Evolutionary conservation across 2,888 invertebrate genomes (phyloP).

Genomic region (Pollenia griseotomentosa): DNA sequence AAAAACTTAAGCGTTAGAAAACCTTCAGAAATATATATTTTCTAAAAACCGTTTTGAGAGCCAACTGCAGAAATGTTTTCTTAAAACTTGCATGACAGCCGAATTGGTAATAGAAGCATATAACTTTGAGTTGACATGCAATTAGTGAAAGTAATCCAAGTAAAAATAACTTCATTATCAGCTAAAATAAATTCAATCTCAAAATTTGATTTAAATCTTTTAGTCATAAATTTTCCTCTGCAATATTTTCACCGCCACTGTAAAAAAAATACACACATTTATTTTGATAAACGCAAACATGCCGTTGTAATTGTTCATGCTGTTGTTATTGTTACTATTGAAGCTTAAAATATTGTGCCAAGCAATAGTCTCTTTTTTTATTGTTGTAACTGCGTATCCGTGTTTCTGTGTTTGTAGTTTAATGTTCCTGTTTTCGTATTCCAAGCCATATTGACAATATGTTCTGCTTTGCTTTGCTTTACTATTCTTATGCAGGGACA

Average conservation of each 20-base stretch:
- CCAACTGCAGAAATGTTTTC: too few species aligned
- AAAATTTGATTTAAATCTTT: too few species aligned
- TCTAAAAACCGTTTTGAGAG: too few species aligned
- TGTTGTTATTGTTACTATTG: constrained; percentile 48
- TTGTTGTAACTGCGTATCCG: constrained; percentile 21
- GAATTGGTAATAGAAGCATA: too few species aligned
- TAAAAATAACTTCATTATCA: too few species aligned
- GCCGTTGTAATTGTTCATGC: constrained; percentile 22
- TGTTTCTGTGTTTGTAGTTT: constrained; percentile 3
- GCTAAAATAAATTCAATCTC: too few species aligned
- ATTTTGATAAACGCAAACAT: constrained; percentile 42
- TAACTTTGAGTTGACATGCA: too few species aligned
- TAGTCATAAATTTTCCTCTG: too few species aligned
- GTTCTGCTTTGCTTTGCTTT: constrained; percentile 32
- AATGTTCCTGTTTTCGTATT: constrained; percentile 1
- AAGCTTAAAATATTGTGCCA: constrained; percentile 49
- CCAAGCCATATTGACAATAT: constrained; percentile 44
- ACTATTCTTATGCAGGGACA: constrained; percentile 41
- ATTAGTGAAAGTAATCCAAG: too few species aligned
- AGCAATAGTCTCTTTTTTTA: constrained; percentile 5
- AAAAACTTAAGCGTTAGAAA: too few species aligned
- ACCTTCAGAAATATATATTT: too few species aligned
- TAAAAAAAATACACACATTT: neutral
- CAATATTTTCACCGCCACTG: neutral
- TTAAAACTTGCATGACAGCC: too few species aligned